phyloP scores from a whole-genome alignment of 2,113 vertebrate genomes.

The Neotragus pygmaeus region DNA sequence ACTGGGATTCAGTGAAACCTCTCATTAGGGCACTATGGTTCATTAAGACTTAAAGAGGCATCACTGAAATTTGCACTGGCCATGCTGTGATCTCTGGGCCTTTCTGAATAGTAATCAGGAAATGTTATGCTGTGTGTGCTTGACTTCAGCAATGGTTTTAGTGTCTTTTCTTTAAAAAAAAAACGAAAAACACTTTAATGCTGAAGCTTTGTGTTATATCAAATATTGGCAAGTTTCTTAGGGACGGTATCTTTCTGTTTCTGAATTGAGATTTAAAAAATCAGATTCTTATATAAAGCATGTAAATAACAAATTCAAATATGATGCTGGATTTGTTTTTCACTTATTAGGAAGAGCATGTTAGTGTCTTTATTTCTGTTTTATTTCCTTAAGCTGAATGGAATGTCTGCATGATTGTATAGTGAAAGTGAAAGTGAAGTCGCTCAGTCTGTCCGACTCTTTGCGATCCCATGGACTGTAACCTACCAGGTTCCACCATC shows the following conservation, averaged over 20 bases:
- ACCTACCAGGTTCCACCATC: no score
- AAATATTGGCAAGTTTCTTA: slow-evolving; percentile 8
- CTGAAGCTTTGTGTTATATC: slow-evolving; percentile 58
- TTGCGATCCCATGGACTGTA: no score
- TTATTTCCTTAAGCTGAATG: slow-evolving; percentile 26
- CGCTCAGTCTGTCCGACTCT: no score
- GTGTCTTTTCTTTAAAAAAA: background rate
- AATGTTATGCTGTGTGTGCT: slow-evolving; percentile 48
- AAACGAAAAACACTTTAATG: slow-evolving; percentile 32
- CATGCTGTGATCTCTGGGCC: slow-evolving; percentile 62
- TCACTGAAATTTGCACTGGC: slow-evolving; percentile 79
- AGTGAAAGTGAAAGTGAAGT: no score
- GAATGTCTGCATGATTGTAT: background rate
- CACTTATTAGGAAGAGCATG: background rate
- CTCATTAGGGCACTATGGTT: slow-evolving; percentile 80
- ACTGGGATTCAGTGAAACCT: slow-evolving; percentile 77
- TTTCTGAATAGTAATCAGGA: slow-evolving; percentile 50
- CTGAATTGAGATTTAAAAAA: slow-evolving; percentile 44
- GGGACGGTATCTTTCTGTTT: slow-evolving; percentile 52
- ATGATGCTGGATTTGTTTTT: slow-evolving; percentile 5
- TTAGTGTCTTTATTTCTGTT: slow-evolving; percentile 34
- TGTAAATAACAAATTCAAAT: slow-evolving; percentile 17
- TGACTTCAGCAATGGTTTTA: slow-evolving; percentile 37
- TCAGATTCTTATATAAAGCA: slow-evolving; percentile 50
- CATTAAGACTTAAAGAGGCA: slow-evolving; percentile 80